Evolutionary conservation across 2,888 invertebrate genomes (phyloP).

Genomic region (Arctia plantaginis): DNA sequence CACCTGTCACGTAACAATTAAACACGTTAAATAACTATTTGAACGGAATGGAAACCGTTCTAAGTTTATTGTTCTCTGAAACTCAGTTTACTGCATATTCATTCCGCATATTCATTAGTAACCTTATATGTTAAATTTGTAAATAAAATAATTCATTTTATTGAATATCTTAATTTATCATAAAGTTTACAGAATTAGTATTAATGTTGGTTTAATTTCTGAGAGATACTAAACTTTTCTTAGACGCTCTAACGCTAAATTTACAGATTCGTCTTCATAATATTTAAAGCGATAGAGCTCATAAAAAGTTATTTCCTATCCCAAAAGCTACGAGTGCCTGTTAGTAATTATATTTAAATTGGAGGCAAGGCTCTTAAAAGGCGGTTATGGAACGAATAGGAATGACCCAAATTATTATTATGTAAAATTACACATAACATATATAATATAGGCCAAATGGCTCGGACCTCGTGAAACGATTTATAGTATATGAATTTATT

Average conservation of each 20-base stretch:
- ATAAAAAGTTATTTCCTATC: not conserved
- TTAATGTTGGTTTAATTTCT: not conserved
- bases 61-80: not conserved
- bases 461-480: not conserved
- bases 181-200: not conserved
- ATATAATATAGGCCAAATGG: not conserved
- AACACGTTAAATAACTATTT: not conserved
- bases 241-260: not conserved
- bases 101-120: not conserved
- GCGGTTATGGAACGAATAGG: not conserved
- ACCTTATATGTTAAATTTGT: not conserved
- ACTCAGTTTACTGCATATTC: not conserved
- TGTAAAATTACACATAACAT: not conserved
- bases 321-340: not conserved
- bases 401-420: not conserved
- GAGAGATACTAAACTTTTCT: not conserved
- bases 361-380: not conserved
- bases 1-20: slow-evolving; percentile 2
- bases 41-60: not conserved
- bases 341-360: not conserved
- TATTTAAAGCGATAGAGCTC: not conserved
- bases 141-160: not conserved
- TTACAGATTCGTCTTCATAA: not conserved
- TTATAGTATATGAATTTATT: not conserved
- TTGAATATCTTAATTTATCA: not conserved